phyloP scores from a whole-genome alignment of 2,888 invertebrate genomes.

The Dorcus hopei region DNA sequence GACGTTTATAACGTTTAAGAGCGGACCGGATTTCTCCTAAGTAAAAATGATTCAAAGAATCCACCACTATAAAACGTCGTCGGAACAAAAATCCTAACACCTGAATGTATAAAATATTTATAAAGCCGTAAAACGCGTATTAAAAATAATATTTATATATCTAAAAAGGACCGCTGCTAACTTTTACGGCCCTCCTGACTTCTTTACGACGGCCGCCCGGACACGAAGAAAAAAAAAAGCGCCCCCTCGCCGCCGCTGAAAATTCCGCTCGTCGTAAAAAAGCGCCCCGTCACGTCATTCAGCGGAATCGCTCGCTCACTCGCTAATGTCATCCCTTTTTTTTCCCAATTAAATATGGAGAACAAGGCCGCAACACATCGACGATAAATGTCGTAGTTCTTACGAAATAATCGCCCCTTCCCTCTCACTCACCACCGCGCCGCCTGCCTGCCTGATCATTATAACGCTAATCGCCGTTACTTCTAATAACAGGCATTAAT shows the following conservation, averaged over 20 bases:
- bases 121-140: conserved; percentile 52
- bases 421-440: too few species aligned
- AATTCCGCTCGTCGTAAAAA: neutral
- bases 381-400: too few species aligned
- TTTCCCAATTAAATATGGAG: too few species aligned
- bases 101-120: conserved; percentile 52
- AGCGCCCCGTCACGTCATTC: neutral
- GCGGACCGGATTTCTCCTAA: neutral
- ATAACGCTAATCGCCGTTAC: neutral
- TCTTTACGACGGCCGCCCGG: conserved; percentile 39
- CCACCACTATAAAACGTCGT: conserved; percentile 35
- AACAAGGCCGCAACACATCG: too few species aligned
- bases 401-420: too few species aligned
- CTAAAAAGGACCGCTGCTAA: conserved; percentile 47
- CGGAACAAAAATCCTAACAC: conserved; percentile 49
- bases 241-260: conserved; percentile 1
- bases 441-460: neutral
- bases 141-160: conserved; percentile 53
- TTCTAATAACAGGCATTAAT: too few species aligned
- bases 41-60: conserved; percentile 30
- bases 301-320: too few species aligned
- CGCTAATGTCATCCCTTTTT: too few species aligned
- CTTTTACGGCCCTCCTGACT: conserved; percentile 48
- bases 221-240: neutral
- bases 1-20: conserved; percentile 38